Evolutionary conservation across 2,888 invertebrate species (phyloP).

Genomic region (Andrena marginata): DNA sequence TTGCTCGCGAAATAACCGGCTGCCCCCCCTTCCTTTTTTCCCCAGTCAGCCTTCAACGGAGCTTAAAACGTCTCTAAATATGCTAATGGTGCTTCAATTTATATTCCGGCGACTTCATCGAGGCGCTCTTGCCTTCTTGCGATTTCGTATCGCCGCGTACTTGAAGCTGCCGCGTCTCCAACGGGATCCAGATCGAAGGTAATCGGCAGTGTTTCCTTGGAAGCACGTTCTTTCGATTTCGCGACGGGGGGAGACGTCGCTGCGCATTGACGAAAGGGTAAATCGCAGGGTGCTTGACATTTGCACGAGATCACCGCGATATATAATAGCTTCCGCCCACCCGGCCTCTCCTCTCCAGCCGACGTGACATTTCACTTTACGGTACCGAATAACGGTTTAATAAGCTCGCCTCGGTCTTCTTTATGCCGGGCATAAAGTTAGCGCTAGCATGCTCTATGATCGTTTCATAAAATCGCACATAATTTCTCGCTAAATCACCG

Average conservation of each 20-base stretch:
- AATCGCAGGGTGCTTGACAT: constrained; percentile 20
- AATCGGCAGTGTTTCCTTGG: neutral
- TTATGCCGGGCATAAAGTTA: constrained; percentile 49
- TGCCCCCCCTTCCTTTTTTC: neutral
- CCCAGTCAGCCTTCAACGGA: neutral
- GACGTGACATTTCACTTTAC: constrained; percentile 44
- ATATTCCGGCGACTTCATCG: no score
- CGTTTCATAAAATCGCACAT: constrained; percentile 38
- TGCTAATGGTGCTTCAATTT: neutral
- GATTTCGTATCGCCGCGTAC: no score
- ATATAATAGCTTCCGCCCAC: constrained; percentile 4
- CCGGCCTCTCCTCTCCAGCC: neutral
- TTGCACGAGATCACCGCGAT: constrained; percentile 45
- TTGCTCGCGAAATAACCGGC: neutral
- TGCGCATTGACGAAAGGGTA: neutral
- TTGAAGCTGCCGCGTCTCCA: no score
- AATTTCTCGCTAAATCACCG: constrained; percentile 33
- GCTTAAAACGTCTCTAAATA: neutral
- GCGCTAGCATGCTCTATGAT: constrained; percentile 20
- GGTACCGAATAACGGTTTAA: constrained; percentile 56
- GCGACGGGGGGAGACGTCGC: neutral
- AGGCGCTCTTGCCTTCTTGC: no score
- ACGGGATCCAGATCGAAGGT: no score
- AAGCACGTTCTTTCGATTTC: neutral
- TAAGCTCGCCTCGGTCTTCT: constrained; percentile 53